Percentiles rank a stretch among this genome's conserved stretches.
phyloP scores from a whole-genome alignment of 2,888 invertebrate genomes.

The Himalopsyche kuldschensis region DNA sequence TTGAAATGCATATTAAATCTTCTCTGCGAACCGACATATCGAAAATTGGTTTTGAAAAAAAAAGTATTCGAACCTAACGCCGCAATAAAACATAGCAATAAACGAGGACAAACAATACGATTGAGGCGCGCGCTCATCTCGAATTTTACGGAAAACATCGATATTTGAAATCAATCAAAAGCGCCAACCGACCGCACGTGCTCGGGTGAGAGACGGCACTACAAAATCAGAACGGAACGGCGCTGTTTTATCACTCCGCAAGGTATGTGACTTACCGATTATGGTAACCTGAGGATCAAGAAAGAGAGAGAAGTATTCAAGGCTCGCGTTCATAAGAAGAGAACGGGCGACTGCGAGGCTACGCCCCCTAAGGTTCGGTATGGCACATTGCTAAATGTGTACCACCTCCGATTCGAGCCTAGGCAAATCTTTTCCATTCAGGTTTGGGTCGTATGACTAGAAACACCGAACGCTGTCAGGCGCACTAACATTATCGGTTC shows the following conservation, averaged over 20 bases:
- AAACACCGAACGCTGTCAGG: constrained; percentile 26
- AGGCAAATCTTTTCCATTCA: constrained; percentile 35
- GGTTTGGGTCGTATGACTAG: constrained; percentile 31
- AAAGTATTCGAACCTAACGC: neutral
- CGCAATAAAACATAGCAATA: constrained; percentile 25
- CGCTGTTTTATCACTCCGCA: constrained; percentile 21
- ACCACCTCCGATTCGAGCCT: constrained; percentile 33
- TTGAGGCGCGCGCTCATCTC: constrained; percentile 18
- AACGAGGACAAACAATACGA: constrained; percentile 28
- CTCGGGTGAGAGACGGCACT: constrained; percentile 22
- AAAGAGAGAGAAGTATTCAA: constrained; percentile 4
- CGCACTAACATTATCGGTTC: constrained; percentile 20
- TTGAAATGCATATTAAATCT: neutral
- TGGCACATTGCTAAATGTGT: constrained; percentile 27
- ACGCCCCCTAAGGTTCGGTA: constrained; percentile 31
- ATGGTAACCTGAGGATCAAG: constrained; percentile 24
- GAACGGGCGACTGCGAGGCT: constrained; percentile 7
- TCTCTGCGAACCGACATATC: neutral
- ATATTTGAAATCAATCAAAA: constrained; percentile 33
- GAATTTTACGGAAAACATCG: constrained; percentile 22
- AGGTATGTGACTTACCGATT: constrained; percentile 34
- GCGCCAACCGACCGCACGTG: constrained; percentile 36
- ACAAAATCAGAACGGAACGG: constrained; percentile 14
- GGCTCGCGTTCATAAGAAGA: neutral
- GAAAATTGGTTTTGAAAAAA: neutral